phyloP scores from a whole-genome alignment of 1,140 invertebrate species.

The Drosophila lowei region DNA sequence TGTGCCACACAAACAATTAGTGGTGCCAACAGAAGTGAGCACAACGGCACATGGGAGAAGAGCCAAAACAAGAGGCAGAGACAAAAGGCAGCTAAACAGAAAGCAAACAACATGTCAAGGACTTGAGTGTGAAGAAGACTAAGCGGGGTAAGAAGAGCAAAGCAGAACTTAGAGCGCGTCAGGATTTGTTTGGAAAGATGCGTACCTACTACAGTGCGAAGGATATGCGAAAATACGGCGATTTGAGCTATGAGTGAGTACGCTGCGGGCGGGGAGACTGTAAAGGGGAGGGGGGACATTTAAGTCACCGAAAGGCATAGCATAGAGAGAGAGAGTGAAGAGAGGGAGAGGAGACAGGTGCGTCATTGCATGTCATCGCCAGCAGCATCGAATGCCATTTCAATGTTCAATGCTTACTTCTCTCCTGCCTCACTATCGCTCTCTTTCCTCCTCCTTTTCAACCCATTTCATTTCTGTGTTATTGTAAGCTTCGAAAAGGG shows the following conservation, averaged over 20 bases:
- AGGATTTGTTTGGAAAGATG: slow-evolving; percentile 49
- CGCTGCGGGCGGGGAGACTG: not conserved
- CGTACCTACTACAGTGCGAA: slow-evolving; percentile 73
- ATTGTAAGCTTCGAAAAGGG: too few relatives aligned
- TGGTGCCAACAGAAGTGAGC: too few relatives aligned
- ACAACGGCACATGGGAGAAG: slow-evolving; percentile 4
- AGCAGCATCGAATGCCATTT: slow-evolving; percentile 62
- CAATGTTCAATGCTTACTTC: slow-evolving; percentile 28
- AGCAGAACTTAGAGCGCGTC: slow-evolving; percentile 23
- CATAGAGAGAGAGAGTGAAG: not conserved
- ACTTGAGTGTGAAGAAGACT: slow-evolving; percentile 24
- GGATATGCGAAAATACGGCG: slow-evolving; percentile 73
- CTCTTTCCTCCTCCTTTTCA: too few relatives aligned
- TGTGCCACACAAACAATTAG: slow-evolving; percentile 65
- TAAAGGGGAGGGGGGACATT: not conserved
- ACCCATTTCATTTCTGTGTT: slow-evolving; percentile 4
- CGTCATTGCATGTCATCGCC: slow-evolving; percentile 34
- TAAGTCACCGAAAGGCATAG: not conserved
- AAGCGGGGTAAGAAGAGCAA: slow-evolving; percentile 1
- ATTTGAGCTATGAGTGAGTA: slow-evolving; percentile 80
- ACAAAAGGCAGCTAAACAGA: slow-evolving; percentile 3
- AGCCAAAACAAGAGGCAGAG: slow-evolving; percentile 33
- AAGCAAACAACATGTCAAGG: slow-evolving; percentile 63
- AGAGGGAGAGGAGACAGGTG: slow-evolving; percentile 12
- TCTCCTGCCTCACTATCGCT: too few relatives aligned